Percentiles rank a stretch among this genome's conserved stretches.
Evolutionary conservation across 2,888 invertebrate species (phyloP).

Genomic region (Eristalinus sepulchralis): DNA sequence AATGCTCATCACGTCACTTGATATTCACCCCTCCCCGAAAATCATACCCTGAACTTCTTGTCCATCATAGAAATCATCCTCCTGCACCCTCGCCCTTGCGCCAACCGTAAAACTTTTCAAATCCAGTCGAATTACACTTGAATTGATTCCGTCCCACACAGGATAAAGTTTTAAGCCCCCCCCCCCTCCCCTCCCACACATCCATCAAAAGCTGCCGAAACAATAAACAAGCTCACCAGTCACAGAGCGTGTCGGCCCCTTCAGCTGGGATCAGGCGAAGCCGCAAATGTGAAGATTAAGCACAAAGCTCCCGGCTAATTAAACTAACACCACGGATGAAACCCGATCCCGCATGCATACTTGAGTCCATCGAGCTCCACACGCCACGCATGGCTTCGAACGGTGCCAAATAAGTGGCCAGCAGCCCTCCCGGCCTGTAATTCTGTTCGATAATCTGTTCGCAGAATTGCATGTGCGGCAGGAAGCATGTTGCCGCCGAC

Average conservation of each 20-base stretch:
- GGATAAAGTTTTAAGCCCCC: neutral
- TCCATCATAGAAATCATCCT: neutral
- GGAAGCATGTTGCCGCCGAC: slow-evolving; percentile 1
- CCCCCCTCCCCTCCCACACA: too few species aligned
- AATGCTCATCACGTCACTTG: neutral
- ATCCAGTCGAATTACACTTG: neutral
- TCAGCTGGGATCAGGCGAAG: neutral
- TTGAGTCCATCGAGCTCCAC: too few species aligned
- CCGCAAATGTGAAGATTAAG: neutral
- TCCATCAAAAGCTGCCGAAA: neutral
- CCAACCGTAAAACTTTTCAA: neutral
- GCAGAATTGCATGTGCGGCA: slow-evolving; percentile 8
- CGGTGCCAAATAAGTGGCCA: neutral
- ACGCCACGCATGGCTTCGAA: neutral
- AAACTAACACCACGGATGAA: neutral
- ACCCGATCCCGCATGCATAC: neutral
- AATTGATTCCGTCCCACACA: neutral
- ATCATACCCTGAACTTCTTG: neutral
- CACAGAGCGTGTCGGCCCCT: neutral
- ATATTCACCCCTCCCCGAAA: neutral
- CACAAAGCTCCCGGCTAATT: neutral
- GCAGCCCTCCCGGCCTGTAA: too few species aligned
- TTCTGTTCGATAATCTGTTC: slow-evolving; percentile 12
- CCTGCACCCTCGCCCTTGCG: neutral
- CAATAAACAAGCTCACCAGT: neutral